A percentile compares a stretch with the other conserved stretches of the same genome.
Conservation (phyloP, 1,140 invertebrate genomes). For the Metopolophium dirhodum region DNA sequence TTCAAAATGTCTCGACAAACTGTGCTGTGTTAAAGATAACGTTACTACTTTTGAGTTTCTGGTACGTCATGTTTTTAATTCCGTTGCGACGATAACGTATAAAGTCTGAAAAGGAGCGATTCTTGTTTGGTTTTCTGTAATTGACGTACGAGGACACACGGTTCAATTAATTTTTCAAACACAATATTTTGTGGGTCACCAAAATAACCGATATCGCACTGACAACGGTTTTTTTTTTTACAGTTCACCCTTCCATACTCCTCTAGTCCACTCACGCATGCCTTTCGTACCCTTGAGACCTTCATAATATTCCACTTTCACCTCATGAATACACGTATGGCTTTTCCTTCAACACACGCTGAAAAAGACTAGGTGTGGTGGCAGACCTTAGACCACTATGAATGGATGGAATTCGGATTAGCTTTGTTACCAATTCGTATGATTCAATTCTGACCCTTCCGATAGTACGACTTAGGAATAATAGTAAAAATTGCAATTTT, state of each 20-base stretch:
- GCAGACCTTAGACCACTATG: neutral
- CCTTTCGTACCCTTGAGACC: slow-evolving; percentile 21
- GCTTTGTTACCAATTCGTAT: neutral
- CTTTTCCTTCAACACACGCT: neutral
- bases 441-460: neutral
- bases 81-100: neutral
- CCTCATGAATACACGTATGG: slow-evolving; percentile 42
- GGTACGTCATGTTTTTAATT: neutral
- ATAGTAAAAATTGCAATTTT: slow-evolving; percentile 15
- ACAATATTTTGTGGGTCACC: slow-evolving; percentile 9
- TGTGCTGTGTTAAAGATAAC: neutral
- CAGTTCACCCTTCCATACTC: neutral
- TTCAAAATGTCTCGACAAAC: neutral
- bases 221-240: slow-evolving; percentile 16
- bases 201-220: slow-evolving; percentile 14
- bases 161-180: slow-evolving; percentile 31
- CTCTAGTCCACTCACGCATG: too few relatives aligned
- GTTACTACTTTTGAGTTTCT: neutral
- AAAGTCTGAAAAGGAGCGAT: neutral
- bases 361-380: neutral
- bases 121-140: slow-evolving; percentile 3
- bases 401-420: slow-evolving; percentile 24
- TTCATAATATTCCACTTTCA: slow-evolving; percentile 49
- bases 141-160: neutral
- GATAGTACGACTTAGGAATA: neutral